Conservation (phyloP, 30 jellyfish, hydroid and myxozoan species). For the Aurelia aurita complex sp. Pacific region DNA sequence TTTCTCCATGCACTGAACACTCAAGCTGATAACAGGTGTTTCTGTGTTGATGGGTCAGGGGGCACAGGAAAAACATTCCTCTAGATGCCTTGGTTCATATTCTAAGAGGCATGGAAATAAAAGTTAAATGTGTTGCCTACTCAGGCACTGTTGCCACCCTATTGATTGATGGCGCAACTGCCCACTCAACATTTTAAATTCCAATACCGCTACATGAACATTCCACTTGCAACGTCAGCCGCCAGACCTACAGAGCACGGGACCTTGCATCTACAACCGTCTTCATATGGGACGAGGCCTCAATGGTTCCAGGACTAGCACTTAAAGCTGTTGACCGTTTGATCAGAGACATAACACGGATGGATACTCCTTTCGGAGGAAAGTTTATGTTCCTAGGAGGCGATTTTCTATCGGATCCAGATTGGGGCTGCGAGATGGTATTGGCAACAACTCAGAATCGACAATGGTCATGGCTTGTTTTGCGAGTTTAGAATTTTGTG, state of each 20-base stretch:
- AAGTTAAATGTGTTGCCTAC: constrained; percentile 23
- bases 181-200: constrained; percentile 22
- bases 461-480: no score
- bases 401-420: no score
- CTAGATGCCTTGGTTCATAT: not conserved
- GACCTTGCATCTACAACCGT: constrained; percentile 12
- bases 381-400: constrained; percentile 38
- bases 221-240: constrained; percentile 26
- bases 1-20: constrained; percentile 23
- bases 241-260: constrained; percentile 26
- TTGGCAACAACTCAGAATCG: no score
- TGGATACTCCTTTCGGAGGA: constrained; percentile 42
- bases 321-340: constrained; percentile 24
- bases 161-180: constrained; percentile 48
- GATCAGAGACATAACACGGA: constrained; percentile 38
- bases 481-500: no score
- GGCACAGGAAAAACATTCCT: constrained; percentile 68
- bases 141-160: constrained; percentile 37
- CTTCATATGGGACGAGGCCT: constrained; percentile 43
- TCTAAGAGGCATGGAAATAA: constrained; percentile 1
- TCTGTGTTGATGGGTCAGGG: constrained; percentile 20
- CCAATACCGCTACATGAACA: constrained; percentile 19
- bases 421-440: no score
- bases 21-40: not conserved
- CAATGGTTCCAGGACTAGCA: constrained; percentile 48